These are phyloP conservation scores for Melanostoma mellinum DNA, from an alignment of 2,888 invertebrate species.

Conservation along the genomic window DNA sequence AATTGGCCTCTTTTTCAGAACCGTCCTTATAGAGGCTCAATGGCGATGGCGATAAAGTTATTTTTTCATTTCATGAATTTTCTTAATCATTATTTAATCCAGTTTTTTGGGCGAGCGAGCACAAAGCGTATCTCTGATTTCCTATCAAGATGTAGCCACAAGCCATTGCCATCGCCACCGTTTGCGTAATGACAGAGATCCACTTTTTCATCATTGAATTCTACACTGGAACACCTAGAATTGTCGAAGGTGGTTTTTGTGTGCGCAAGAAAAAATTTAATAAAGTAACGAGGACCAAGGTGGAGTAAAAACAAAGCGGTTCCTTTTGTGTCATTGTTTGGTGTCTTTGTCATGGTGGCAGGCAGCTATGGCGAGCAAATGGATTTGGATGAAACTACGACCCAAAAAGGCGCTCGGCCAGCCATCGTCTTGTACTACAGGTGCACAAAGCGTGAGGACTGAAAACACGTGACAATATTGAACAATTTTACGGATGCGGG, in stretches of 20 bases:
- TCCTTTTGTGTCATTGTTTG: constrained; percentile 60
- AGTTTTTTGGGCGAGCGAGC: constrained; percentile 66
- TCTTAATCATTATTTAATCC: constrained; percentile 73
- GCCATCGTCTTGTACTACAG: constrained; percentile 30
- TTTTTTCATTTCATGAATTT: constrained; percentile 68
- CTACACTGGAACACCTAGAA: constrained; percentile 66
- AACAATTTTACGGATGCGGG: constrained; percentile 66
- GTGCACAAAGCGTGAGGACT: constrained; percentile 47
- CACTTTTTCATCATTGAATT: constrained; percentile 68
- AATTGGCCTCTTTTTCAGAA: constrained; percentile 32
- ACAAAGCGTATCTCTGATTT: constrained; percentile 67
- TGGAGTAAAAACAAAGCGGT: constrained; percentile 66
- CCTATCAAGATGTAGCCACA: constrained; percentile 64
- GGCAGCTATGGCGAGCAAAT: constrained; percentile 31
- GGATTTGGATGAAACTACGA: constrained; percentile 63
- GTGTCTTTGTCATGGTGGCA: constrained; percentile 14
- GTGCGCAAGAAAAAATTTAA: not conserved
- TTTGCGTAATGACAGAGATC: constrained; percentile 55
- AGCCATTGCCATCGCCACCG: constrained; percentile 10
- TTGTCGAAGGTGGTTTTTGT: constrained; percentile 42
- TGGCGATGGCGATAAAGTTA: constrained; percentile 58
- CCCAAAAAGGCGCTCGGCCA: constrained; percentile 59
- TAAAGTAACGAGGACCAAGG: constrained; percentile 60
- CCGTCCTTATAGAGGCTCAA: not conserved
- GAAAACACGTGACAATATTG: constrained; percentile 69